Percentiles rank a stretch among this genome's conserved stretches.
phyloP scores from a whole-genome alignment of 1,140 invertebrate genomes.

The Conus betulinus region DNA sequence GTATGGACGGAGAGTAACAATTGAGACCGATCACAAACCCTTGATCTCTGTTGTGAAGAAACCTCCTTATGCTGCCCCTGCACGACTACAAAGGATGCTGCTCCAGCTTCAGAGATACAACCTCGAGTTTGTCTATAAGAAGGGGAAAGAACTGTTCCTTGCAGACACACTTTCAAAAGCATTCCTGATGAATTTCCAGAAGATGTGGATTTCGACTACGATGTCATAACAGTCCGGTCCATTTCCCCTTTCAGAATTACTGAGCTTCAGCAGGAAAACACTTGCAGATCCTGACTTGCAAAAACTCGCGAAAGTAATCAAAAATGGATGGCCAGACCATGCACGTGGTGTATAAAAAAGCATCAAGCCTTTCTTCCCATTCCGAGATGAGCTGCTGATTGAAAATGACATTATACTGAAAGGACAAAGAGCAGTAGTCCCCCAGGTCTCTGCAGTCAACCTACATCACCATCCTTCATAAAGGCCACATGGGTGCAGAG shows the following conservation, averaged over 20 bases:
- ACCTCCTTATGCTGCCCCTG: slow-evolving; percentile 27
- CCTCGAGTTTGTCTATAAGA: slow-evolving; percentile 52
- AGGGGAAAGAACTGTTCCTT: slow-evolving; percentile 39
- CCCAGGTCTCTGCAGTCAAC: slow-evolving; percentile 4
- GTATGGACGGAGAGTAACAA: slow-evolving; percentile 53
- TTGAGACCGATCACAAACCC: slow-evolving; percentile 51
- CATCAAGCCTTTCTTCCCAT: no score
- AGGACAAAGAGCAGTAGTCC: background rate
- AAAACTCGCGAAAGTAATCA: no score
- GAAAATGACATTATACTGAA: no score
- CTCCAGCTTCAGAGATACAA: slow-evolving; percentile 43
- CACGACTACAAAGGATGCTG: slow-evolving; percentile 46
- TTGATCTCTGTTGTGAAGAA: slow-evolving; percentile 33
- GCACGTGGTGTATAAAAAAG: no score
- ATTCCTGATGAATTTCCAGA: background rate
- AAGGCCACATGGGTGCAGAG: no score
- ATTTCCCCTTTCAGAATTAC: no score
- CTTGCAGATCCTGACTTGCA: no score
- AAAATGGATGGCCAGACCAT: background rate
- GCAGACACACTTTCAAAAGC: slow-evolving; percentile 40
- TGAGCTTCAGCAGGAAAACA: no score
- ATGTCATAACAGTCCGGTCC: no score
- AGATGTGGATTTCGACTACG: no score
- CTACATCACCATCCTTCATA: slow-evolving; percentile 21
- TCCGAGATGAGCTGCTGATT: no score